Evolutionary conservation across 2,113 vertebrate genomes (phyloP).

Genomic region (Pipra filicauda): DNA sequence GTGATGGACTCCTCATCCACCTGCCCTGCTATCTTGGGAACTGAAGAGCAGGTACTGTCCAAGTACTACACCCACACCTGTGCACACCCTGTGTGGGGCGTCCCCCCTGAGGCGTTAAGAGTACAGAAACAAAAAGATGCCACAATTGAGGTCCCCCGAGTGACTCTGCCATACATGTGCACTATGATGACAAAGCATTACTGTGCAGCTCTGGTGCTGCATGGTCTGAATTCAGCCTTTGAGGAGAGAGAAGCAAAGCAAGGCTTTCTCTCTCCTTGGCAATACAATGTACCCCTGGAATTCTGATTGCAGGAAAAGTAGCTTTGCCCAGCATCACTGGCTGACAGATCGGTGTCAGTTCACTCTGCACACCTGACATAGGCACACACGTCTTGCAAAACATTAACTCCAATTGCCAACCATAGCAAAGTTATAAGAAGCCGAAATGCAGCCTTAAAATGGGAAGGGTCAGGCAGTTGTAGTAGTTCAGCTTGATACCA

Average conservation of each 20-base stretch:
- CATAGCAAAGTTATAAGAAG: not conserved
- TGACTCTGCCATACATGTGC: not conserved
- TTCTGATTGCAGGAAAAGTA: not conserved
- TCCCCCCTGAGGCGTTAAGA: not conserved
- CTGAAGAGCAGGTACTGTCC: not conserved
- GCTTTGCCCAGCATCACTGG: not conserved
- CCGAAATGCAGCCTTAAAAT: not conserved
- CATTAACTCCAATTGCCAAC: not conserved
- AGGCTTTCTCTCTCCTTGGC: not conserved
- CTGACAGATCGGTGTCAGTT: not conserved
- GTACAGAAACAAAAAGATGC: not conserved
- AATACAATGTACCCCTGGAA: not conserved
- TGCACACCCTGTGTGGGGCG: not conserved
- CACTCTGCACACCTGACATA: not conserved
- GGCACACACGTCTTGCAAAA: not conserved
- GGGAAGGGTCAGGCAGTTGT: not conserved
- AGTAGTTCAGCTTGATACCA: not conserved
- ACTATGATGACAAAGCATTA: not conserved
- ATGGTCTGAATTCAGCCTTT: not conserved
- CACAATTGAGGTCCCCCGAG: not conserved
- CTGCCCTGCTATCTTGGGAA: not conserved
- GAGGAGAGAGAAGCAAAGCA: not conserved
- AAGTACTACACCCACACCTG: not conserved
- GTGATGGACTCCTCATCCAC: not conserved
- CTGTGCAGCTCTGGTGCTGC: not conserved